Conservation (phyloP, 2,888 invertebrate species). For the Laothoe populi region DNA sequence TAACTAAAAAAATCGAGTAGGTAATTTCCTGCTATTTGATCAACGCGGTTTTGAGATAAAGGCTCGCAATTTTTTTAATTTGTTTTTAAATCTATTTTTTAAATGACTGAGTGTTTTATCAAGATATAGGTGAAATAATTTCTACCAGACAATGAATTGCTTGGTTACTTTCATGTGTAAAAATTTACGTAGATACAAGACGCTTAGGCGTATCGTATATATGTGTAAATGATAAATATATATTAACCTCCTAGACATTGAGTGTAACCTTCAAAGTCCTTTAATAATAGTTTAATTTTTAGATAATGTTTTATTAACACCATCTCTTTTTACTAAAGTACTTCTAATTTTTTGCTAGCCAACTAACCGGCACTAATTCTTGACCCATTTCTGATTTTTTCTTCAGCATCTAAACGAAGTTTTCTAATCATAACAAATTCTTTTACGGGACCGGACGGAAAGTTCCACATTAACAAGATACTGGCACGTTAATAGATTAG, state of each 20-base stretch:
- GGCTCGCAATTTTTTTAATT: too few species aligned
- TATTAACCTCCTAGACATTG: too few species aligned
- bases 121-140: not conserved
- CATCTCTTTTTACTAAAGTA: too few species aligned
- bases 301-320: too few species aligned
- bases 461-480: slow-evolving; percentile 37
- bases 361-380: not conserved
- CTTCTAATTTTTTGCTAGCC: too few species aligned
- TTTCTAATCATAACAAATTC: slow-evolving; percentile 37
- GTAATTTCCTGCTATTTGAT: slow-evolving; percentile 2
- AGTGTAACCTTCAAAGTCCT: too few species aligned
- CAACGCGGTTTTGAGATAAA: not conserved
- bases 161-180: not conserved
- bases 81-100: slow-evolving; percentile 1
- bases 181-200: not conserved
- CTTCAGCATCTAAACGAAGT: slow-evolving; percentile 25
- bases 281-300: too few species aligned
- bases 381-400: slow-evolving; percentile 1
- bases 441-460: slow-evolving; percentile 25
- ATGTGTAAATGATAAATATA: too few species aligned
- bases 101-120: not conserved
- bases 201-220: not conserved
- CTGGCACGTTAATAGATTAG: slow-evolving; percentile 28
- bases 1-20: slow-evolving; percentile 14
- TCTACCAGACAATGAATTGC: not conserved